Percentiles rank a stretch among this genome's conserved stretches.
phyloP scores from a whole-genome alignment of 1,140 invertebrate species.

The Bactericera cockerelli region DNA sequence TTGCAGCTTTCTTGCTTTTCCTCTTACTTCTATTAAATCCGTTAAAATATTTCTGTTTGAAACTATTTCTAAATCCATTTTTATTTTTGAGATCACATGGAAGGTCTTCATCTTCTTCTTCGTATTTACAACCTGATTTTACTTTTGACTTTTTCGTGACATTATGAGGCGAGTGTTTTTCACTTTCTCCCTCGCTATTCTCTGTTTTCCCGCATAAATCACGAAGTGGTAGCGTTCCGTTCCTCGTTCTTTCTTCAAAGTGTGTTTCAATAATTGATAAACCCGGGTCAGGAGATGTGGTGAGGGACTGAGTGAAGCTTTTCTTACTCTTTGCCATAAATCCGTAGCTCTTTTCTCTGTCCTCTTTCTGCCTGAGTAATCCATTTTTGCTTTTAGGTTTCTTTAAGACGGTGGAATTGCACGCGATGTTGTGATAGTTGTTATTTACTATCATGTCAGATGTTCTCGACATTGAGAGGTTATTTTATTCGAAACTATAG shows the following conservation, averaged over 20 bases:
- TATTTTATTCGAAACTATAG: too few species aligned
- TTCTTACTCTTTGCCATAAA: not conserved
- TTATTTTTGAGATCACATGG: constrained; percentile 1
- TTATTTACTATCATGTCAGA: constrained; percentile 7
- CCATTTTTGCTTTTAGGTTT: not conserved
- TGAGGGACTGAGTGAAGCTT: not conserved
- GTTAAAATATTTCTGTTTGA: constrained; percentile 5
- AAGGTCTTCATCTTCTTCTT: not conserved
- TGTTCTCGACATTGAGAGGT: not conserved
- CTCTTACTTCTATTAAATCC: not conserved
- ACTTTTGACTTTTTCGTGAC: not conserved
- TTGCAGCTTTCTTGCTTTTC: not conserved
- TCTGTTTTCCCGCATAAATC: not conserved
- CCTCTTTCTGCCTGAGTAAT: not conserved
- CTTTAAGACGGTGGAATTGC: not conserved
- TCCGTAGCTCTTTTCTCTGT: not conserved
- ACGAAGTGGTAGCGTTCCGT: not conserved
- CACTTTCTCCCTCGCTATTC: not conserved
- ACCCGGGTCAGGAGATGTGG: not conserved
- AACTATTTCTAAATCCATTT: not conserved
- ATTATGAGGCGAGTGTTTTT: not conserved
- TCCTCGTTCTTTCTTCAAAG: not conserved
- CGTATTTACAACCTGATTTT: not conserved
- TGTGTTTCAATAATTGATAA: constrained; percentile 4
- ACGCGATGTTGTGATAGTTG: constrained; percentile 1